These are phyloP conservation scores for Cottoperca gobio DNA, from an alignment of 2,797 vertebrate species.

Conservation along the genomic window DNA sequence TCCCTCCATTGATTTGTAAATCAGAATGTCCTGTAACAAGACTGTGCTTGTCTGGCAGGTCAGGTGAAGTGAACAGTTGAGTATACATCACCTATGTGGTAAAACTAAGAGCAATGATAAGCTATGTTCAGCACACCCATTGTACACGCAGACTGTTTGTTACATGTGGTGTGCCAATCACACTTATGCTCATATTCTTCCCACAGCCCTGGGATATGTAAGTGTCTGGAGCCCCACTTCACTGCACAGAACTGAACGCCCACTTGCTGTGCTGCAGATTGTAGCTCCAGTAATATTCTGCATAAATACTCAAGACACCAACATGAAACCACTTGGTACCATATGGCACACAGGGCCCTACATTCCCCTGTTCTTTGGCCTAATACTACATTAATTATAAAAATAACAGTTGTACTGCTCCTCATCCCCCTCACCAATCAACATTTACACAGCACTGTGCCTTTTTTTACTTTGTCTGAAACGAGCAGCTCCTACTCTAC, in stretches of 20 bases:
- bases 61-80: too few species aligned
- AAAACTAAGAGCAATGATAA: not conserved
- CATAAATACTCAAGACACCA: not conserved
- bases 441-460: not conserved
- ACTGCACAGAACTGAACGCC: constrained; percentile 10
- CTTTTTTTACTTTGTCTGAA: not conserved
- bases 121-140: not conserved
- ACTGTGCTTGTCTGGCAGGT: constrained; percentile 1
- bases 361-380: not conserved
- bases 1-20: not conserved
- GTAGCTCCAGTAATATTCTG: constrained; percentile 1
- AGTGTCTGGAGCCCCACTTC: not conserved
- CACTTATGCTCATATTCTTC: not conserved
- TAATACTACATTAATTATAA: not conserved
- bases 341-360: too few species aligned
- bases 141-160: not conserved
- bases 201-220: not conserved
- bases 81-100: not conserved
- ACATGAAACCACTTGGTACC: not conserved
- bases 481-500: not conserved
- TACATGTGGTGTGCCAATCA: not conserved
- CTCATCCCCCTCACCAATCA: not conserved
- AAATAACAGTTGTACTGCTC: not conserved
- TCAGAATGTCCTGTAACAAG: not conserved
- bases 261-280: constrained; percentile 19